These are phyloP conservation scores for Dinoponera quadriceps DNA, from an alignment of 1,140 invertebrate genomes.

Conservation along the genomic window DNA sequence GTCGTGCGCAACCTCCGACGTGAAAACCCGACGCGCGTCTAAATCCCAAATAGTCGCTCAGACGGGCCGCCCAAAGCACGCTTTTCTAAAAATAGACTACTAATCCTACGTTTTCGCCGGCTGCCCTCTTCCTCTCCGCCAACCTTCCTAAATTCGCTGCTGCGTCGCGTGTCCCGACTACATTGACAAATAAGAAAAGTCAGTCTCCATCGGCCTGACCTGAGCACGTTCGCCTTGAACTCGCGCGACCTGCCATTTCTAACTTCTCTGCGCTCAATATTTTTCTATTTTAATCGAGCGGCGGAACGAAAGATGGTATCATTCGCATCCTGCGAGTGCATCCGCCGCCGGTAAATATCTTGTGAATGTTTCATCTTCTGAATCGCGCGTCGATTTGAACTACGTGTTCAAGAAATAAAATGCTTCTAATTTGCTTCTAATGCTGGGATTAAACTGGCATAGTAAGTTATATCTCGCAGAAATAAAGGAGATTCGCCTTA, in stretches of 20 bases:
- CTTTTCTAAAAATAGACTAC: constrained; percentile 47
- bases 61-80: constrained; percentile 37
- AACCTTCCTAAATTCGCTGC: constrained; percentile 15
- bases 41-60: constrained; percentile 31
- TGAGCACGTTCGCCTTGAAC: constrained; percentile 34
- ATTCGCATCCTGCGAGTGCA: not conserved
- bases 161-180: constrained; percentile 40
- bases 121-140: not conserved
- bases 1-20: not conserved
- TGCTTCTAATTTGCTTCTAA: no score
- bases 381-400: no score
- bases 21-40: not conserved
- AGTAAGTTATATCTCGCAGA: no score
- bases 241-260: constrained; percentile 13
- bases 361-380: not conserved
- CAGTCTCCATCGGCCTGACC: constrained; percentile 5
- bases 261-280: constrained; percentile 1
- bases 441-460: no score
- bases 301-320: not conserved
- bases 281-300: constrained; percentile 22
- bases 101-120: constrained; percentile 32
- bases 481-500: no score
- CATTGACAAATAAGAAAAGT: constrained; percentile 49
- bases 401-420: no score
- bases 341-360: not conserved